phyloP scores from a whole-genome alignment of 1,140 invertebrate species.

The Thrips palmi region DNA sequence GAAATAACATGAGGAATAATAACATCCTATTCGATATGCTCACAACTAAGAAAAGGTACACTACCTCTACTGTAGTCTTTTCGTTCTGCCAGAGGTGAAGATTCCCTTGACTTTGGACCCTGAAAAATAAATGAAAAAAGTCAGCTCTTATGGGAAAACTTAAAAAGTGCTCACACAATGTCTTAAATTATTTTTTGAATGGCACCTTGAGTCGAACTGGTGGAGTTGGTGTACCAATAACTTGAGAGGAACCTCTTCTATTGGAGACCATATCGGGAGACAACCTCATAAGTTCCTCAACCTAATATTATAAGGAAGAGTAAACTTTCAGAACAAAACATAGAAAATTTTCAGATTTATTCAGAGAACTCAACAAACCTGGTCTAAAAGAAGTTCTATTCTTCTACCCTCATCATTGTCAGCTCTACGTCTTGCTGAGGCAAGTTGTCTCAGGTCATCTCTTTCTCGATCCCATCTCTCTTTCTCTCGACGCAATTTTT shows the following conservation, averaged over 20 bases:
- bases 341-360: neutral
- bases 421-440: conserved; percentile 28
- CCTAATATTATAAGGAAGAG: conserved; percentile 24
- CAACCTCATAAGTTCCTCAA: conserved; percentile 53
- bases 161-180: neutral
- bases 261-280: conserved; percentile 38
- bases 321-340: neutral
- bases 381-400: conserved; percentile 47
- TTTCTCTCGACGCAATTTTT: conserved; percentile 71
- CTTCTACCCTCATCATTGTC: conserved; percentile 44
- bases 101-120: conserved; percentile 36
- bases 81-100: conserved; percentile 32
- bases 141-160: conserved; percentile 3
- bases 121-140: conserved; percentile 16
- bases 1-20: conserved; percentile 6
- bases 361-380: conserved; percentile 9
- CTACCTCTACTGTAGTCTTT: conserved; percentile 25
- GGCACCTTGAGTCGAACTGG: conserved; percentile 31
- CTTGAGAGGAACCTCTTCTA: conserved; percentile 11
- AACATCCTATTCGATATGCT: conserved; percentile 14
- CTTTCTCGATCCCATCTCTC: conserved; percentile 66
- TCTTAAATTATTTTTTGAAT: neutral
- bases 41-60: conserved; percentile 11
- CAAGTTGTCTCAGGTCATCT: conserved; percentile 38
- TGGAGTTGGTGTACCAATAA: conserved; percentile 29